These are phyloP conservation scores for Pardosa pseudoannulata DNA, from an alignment of 2,888 invertebrate genomes.

Conservation along the genomic window DNA sequence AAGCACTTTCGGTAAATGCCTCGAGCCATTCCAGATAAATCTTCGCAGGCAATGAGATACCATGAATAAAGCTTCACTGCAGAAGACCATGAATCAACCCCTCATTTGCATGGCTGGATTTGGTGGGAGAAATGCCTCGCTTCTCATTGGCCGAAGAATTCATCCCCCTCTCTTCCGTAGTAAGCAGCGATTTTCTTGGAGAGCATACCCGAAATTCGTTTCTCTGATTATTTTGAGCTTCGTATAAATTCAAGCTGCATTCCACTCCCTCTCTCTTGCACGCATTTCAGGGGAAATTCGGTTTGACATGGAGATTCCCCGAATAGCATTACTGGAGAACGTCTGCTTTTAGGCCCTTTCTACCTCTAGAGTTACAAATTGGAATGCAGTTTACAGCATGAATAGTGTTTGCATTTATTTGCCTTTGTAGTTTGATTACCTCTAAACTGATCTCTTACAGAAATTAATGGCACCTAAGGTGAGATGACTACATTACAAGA, in stretches of 20 bases:
- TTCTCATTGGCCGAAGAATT: not conserved
- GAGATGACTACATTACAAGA: too few species aligned
- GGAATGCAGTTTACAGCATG: too few species aligned
- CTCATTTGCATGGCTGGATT: slow-evolving; percentile 1
- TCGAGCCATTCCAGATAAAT: not conserved
- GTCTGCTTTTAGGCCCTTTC: not conserved
- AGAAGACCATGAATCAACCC: slow-evolving; percentile 13
- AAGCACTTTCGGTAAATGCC: slow-evolving; percentile 10
- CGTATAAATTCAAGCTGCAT: not conserved
- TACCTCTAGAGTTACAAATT: too few species aligned
- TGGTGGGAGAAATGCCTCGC: not conserved
- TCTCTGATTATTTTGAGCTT: slow-evolving; percentile 2
- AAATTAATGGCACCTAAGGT: too few species aligned
- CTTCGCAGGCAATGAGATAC: slow-evolving; percentile 7
- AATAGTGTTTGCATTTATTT: too few species aligned
- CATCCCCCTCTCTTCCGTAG: not conserved
- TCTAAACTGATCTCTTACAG: too few species aligned
- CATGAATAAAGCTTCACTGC: not conserved
- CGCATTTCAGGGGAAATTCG: not conserved
- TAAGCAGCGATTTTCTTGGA: not conserved
- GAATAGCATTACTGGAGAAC: not conserved
- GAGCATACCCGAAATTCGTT: not conserved
- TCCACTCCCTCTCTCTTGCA: not conserved
- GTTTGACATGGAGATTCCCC: not conserved
- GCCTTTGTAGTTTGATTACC: too few species aligned